Evolutionary conservation across 2,113 vertebrate genomes (phyloP), one percentile per base, ranked within the genome.

Genomic region (Electrona antarctica): DNA sequence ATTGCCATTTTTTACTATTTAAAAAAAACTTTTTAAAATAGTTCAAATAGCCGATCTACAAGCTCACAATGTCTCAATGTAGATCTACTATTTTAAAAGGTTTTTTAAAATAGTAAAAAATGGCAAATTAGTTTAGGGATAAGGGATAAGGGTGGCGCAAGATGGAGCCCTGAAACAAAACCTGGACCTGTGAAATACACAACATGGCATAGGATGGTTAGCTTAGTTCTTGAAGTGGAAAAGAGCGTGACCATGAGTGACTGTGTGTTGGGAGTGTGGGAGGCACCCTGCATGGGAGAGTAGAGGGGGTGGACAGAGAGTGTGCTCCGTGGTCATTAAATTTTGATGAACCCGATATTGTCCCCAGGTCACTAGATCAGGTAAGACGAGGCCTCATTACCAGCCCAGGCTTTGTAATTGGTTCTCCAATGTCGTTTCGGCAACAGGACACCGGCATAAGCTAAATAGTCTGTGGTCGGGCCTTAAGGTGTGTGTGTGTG

Each of bases 331-430:
- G 21, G 4, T 7, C 80, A 87, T 91, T 76, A 89, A 90, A 87
- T 33, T 80, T 90, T 90, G 15, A 91, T 74, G 64, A 69, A 6
- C 12, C 65, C 54, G 41, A 11, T 85, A 84, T 84, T 90, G 88
- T 86, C 65, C 50, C 7, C 6, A 12, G 57, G 85, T 77, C 75
- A 88, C 64, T 51, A 58, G 86, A 84, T 82, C 82, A 68, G 77
- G 87, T 77, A 85, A 89, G 75, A 11, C 21, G 83, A 91, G 66
- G 76, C 56, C 78, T 87, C 84, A 90, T 92, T 90, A 91, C 83
- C 82, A 86, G 86, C 48, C 6, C 13, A 4, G 67, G 66, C 71
- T 67, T 82, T 88, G 87, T 91, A 92, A 89, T 90, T 68, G 89
- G 57, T 66, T 88, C 88, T 91, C 78, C 66, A 0, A 60, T 89